phyloP scores from a whole-genome alignment of 53 echinoderm and acorn worm genomes.

The Apostichopus leukothele region DNA sequence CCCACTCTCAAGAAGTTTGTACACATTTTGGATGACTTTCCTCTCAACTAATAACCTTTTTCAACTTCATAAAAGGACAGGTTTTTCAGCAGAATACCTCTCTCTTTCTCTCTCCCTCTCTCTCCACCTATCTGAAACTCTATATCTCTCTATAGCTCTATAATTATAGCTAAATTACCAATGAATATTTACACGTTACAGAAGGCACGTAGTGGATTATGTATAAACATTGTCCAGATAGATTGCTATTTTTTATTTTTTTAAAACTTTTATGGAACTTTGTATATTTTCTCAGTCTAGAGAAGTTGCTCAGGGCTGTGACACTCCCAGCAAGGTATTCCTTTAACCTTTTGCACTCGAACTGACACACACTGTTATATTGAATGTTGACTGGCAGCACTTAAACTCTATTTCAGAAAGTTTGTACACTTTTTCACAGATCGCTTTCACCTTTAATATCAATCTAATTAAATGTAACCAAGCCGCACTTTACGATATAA shows the following conservation, averaged over 20 bases:
- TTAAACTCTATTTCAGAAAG: neutral
- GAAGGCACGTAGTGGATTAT: too few species aligned
- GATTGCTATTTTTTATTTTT: neutral
- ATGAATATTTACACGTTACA: too few species aligned
- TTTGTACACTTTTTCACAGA: neutral
- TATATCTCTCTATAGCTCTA: too few species aligned
- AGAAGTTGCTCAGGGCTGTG: neutral
- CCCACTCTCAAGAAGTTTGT: too few species aligned
- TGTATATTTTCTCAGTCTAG: neutral
- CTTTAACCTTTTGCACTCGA: neutral
- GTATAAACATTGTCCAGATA: too few species aligned
- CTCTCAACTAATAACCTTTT: too few species aligned
- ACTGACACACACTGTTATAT: neutral
- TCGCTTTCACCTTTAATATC: neutral
- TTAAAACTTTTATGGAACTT: neutral
- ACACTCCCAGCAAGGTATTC: slow-evolving; percentile 7
- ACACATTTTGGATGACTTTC: too few species aligned
- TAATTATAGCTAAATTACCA: too few species aligned
- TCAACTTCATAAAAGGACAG: too few species aligned
- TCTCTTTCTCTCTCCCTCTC: too few species aligned
- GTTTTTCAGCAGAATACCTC: too few species aligned
- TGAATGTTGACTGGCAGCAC: neutral
- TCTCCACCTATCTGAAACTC: too few species aligned
- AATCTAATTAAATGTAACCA: neutral
- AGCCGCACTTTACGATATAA: neutral